These are phyloP conservation scores for Cantharis lateralis DNA, from an alignment of 2,888 invertebrate genomes.

Conservation along the genomic window DNA sequence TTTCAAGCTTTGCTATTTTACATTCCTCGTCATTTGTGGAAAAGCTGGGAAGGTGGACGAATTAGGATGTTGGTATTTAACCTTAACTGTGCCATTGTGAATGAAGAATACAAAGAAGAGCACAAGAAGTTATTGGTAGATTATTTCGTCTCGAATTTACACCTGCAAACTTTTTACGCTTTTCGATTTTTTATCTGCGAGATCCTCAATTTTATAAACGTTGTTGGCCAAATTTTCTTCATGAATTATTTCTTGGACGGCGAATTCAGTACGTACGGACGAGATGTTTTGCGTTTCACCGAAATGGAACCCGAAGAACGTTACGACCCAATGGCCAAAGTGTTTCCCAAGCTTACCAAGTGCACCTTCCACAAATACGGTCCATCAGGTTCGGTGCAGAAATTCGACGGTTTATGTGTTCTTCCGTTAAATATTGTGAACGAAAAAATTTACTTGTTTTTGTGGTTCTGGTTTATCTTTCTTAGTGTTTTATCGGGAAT, in stretches of 20 bases:
- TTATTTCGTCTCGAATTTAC: constrained; percentile 77
- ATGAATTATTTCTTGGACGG: constrained; percentile 91
- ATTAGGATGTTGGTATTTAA: constrained; percentile 90
- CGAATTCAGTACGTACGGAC: constrained; percentile 90
- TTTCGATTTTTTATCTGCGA: constrained; percentile 89
- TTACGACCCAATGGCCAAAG: constrained; percentile 81
- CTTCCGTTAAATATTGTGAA: constrained; percentile 91
- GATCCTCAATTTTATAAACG: constrained; percentile 85
- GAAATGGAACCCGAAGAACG: constrained; percentile 88
- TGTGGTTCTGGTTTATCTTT: constrained; percentile 94
- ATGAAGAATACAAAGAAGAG: constrained; percentile 79
- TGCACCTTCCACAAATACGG: constrained; percentile 96
- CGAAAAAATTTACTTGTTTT: constrained; percentile 92
- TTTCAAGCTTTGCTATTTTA: constrained; percentile 92
- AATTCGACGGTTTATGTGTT: constrained; percentile 90
- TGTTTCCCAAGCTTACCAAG: constrained; percentile 88
- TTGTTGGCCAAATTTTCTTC: constrained; percentile 89
- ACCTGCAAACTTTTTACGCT: constrained; percentile 88
- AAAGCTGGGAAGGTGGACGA: constrained; percentile 90
- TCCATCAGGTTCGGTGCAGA: constrained; percentile 90
- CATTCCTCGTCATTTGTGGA: constrained; percentile 90
- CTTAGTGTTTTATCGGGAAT: constrained; percentile 81
- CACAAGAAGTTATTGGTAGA: constrained; percentile 83
- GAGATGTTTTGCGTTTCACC: constrained; percentile 85
- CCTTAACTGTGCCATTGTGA: constrained; percentile 83